Evolutionary conservation across 37 sponge, comb jelly and placozoan genomes (phyloP).

Genomic region (Ianthella basta): DNA sequence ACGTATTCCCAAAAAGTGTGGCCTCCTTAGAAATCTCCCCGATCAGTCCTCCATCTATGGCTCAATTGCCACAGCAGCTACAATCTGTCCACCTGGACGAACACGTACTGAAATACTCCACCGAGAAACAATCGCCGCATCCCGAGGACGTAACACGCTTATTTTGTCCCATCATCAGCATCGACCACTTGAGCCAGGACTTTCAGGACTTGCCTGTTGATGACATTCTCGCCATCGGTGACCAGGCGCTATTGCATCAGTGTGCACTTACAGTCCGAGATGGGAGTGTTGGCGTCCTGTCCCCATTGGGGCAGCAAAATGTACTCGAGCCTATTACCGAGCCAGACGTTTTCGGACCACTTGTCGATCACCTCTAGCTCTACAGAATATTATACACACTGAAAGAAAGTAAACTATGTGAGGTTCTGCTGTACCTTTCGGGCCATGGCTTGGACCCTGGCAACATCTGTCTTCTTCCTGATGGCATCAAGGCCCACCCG

Average conservation of each 20-base stretch:
- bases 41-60: too few species aligned
- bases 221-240: background rate
- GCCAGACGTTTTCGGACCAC: background rate
- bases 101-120: too few species aligned
- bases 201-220: conserved; percentile 5
- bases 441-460: background rate
- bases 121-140: too few species aligned
- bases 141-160: too few species aligned
- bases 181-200: background rate
- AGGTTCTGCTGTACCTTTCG: background rate
- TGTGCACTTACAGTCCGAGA: background rate
- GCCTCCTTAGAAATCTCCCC: too few species aligned
- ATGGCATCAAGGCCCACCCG: background rate
- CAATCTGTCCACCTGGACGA: too few species aligned
- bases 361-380: background rate
- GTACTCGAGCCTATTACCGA: background rate
- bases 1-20: too few species aligned
- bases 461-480: background rate
- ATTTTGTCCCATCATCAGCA: background rate
- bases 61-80: too few species aligned
- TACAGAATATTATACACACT: background rate
- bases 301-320: too few species aligned
- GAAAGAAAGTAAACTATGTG: background rate
- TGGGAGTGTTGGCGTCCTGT: too few species aligned
- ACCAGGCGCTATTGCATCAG: background rate